phyloP scores from a whole-genome alignment of 2,113 vertebrate genomes.

The Ammodytes dubius region DNA sequence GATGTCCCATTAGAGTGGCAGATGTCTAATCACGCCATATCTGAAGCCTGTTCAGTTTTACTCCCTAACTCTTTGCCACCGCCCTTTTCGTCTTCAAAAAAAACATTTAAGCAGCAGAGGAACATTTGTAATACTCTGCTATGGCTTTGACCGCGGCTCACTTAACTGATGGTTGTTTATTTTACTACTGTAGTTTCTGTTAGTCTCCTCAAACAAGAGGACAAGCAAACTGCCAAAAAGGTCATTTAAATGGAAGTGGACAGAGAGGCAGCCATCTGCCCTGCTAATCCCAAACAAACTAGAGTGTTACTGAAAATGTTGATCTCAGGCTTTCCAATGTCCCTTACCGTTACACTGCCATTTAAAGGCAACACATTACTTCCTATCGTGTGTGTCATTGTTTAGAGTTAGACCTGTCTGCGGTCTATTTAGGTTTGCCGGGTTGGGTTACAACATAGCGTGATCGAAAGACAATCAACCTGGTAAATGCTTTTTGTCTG shows the following conservation, averaged over 20 bases:
- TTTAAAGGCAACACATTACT: conserved; percentile 52
- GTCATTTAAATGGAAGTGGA: conserved; percentile 46
- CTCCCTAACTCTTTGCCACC: not conserved
- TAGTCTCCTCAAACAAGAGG: conserved; percentile 37
- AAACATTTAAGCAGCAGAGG: not conserved
- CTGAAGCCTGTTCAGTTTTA: not conserved
- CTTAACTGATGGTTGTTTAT: conserved; percentile 43
- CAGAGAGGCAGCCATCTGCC: conserved; percentile 46
- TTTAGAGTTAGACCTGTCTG: conserved; percentile 22
- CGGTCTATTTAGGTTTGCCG: conserved; percentile 40
- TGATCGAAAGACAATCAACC: conserved; percentile 38
- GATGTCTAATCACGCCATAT: not conserved
- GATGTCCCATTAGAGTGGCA: conserved; percentile 4
- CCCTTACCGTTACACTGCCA: conserved; percentile 30
- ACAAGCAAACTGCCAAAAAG: conserved; percentile 46
- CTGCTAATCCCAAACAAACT: conserved; percentile 64
- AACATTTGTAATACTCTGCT: not conserved
- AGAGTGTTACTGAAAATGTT: conserved; percentile 50
- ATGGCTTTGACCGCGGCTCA: conserved; percentile 22
- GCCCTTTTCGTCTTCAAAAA: not conserved
- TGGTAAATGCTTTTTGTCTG: conserved; percentile 10
- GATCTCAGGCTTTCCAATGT: conserved; percentile 31
- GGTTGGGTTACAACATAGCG: conserved; percentile 28
- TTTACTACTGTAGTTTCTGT: conserved; percentile 18
- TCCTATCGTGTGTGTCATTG: not conserved